A percentile compares a stretch with the other conserved stretches of the same genome.
phyloP scores from a whole-genome alignment of 37 sponge, comb jelly and placozoan genomes.

The Bolinopsis microptera region DNA sequence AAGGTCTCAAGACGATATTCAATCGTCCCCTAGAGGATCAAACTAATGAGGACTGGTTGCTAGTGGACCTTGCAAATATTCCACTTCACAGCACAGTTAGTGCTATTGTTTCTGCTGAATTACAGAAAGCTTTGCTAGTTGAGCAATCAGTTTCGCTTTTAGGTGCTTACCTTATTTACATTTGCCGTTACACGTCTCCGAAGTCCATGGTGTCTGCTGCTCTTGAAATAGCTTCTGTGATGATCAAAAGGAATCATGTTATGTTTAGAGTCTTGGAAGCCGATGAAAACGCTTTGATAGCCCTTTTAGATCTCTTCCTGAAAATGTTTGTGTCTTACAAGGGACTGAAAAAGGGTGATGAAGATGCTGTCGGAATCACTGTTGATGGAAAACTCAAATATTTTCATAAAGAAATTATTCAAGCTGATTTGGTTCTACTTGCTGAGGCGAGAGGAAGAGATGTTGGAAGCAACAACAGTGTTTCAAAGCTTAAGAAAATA shows the following conservation, averaged over 20 bases:
- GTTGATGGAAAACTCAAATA: neutral
- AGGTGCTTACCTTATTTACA: constrained; percentile 3
- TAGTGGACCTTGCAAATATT: constrained; percentile 52
- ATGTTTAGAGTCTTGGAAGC: neutral
- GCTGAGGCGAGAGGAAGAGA: constrained; percentile 33
- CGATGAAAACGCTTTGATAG: neutral
- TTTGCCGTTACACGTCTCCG: neutral
- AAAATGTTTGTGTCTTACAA: neutral
- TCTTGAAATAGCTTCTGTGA: neutral
- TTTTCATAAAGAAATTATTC: neutral
- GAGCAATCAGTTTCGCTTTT: constrained; percentile 2
- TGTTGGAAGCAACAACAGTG: neutral
- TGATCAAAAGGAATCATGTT: neutral
- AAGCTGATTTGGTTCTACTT: neutral
- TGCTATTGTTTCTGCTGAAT: neutral
- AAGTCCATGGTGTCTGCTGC: neutral
- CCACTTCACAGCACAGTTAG: constrained; percentile 20
- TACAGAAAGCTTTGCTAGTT: constrained; percentile 18
- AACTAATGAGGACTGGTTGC: constrained; percentile 47
- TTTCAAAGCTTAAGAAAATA: constrained; percentile 8
- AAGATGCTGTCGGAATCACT: neutral
- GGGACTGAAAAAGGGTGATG: neutral
- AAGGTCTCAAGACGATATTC: constrained; percentile 50
- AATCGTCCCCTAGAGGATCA: constrained; percentile 25
- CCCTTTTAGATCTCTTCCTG: neutral